These are phyloP conservation scores for Numenius phaeopus DNA, from an alignment of 2,797 vertebrate species.

Conservation along the genomic window DNA sequence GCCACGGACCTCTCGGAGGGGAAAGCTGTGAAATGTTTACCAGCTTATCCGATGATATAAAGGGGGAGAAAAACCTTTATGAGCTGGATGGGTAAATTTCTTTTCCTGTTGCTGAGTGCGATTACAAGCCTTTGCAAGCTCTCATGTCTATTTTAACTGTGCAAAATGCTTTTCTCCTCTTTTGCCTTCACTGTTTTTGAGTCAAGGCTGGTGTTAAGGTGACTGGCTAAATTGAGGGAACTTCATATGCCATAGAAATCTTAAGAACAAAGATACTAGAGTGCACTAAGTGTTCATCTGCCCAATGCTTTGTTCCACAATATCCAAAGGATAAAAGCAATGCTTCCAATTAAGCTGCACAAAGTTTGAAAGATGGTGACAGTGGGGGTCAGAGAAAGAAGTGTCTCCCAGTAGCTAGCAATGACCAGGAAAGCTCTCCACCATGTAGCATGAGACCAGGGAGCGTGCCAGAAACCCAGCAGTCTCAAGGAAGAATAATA, in stretches of 20 bases:
- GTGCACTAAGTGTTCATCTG: neutral
- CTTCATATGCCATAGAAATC: neutral
- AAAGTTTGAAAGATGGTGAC: neutral
- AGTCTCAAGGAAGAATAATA: neutral
- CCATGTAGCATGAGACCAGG: neutral
- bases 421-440: neutral
- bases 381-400: neutral
- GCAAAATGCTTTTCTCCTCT: neutral
- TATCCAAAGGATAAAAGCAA: neutral
- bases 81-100: neutral
- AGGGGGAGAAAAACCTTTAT: neutral
- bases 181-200: neutral
- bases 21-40: neutral
- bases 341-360: neutral
- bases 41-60: neutral
- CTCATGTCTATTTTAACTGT: neutral
- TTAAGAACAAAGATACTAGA: neutral
- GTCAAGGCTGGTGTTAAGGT: neutral
- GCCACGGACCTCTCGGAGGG: neutral
- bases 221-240: neutral
- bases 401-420: neutral
- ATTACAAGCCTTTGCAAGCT: neutral
- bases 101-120: neutral
- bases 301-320: neutral
- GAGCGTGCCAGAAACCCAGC: neutral